These are phyloP conservation scores for Agriopis marginaria DNA, from an alignment of 2,888 invertebrate species.

Conservation along the genomic window DNA sequence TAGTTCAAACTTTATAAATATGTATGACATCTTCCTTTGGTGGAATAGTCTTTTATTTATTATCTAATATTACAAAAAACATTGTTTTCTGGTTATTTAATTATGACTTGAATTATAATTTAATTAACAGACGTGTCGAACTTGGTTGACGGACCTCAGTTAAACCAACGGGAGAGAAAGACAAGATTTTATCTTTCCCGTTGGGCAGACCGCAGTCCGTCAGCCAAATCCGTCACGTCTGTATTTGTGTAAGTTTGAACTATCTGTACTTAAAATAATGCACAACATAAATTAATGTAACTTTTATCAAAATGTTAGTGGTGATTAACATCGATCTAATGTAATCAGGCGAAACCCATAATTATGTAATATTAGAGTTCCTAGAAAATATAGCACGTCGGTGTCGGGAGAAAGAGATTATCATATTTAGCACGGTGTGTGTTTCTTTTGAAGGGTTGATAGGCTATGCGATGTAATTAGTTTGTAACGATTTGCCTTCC, in stretches of 20 bases:
- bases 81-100: not conserved
- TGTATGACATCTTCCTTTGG: not conserved
- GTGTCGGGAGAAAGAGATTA: constrained; percentile 3
- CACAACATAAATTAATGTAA: constrained; percentile 19
- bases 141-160: too few species aligned
- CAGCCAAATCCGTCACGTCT: too few species aligned
- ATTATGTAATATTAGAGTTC: constrained; percentile 22
- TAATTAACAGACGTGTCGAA: too few species aligned
- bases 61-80: not conserved
- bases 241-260: constrained; percentile 14
- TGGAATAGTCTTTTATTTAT: not conserved
- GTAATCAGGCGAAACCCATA: constrained; percentile 1
- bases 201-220: too few species aligned
- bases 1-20: constrained; percentile 17
- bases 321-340: not conserved
- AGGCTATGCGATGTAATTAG: constrained; percentile 17
- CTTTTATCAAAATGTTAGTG: constrained; percentile 7
- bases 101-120: not conserved
- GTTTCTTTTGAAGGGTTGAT: constrained; percentile 14
- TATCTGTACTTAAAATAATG: constrained; percentile 11
- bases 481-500: constrained; percentile 21
- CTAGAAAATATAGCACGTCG: constrained; percentile 31
- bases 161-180: too few species aligned
- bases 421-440: constrained; percentile 17
- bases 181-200: too few species aligned